Evolutionary conservation across 1,140 invertebrate genomes (phyloP).

Genomic region (Camponotus vicinus): DNA sequence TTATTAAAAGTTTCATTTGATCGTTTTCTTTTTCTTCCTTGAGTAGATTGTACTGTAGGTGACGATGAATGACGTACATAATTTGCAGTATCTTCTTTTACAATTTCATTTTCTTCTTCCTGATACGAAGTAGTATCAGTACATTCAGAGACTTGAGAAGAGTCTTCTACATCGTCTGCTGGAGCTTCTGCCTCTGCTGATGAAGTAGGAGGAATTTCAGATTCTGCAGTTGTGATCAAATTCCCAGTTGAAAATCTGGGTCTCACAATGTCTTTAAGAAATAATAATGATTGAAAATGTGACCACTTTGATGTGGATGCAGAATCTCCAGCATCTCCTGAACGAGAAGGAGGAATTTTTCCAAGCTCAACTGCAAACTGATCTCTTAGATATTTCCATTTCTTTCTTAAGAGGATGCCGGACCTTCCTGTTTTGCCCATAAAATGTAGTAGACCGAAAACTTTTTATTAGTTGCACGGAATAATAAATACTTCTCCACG

Average conservation of each 20-base stretch:
- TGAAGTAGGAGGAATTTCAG: not conserved
- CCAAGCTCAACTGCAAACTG: not conserved
- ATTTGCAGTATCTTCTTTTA: not conserved
- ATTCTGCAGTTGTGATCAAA: not conserved
- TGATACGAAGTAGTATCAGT: not conserved
- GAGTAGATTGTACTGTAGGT: not conserved
- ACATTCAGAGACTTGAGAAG: not conserved
- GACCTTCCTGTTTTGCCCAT: too few relatives aligned
- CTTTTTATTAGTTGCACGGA: too few relatives aligned
- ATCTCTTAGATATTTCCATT: constrained; percentile 13
- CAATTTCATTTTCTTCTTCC: not conserved
- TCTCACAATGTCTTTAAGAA: constrained; percentile 4
- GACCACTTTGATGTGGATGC: not conserved
- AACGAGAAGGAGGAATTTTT: constrained; percentile 3
- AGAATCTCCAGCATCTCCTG: not conserved
- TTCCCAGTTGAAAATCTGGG: not conserved
- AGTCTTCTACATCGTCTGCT: not conserved
- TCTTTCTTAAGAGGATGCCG: constrained; percentile 1
- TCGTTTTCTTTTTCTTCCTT: constrained; percentile 1
- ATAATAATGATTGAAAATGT: constrained; percentile 13
- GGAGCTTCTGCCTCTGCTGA: not conserved
- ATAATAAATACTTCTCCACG: too few relatives aligned
- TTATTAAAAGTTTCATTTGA: not conserved
- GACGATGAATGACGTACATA: not conserved
- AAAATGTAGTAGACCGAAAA: too few relatives aligned